phyloP scores from a whole-genome alignment of 2,888 invertebrate species.

The Brachypalpus laphriformis region DNA sequence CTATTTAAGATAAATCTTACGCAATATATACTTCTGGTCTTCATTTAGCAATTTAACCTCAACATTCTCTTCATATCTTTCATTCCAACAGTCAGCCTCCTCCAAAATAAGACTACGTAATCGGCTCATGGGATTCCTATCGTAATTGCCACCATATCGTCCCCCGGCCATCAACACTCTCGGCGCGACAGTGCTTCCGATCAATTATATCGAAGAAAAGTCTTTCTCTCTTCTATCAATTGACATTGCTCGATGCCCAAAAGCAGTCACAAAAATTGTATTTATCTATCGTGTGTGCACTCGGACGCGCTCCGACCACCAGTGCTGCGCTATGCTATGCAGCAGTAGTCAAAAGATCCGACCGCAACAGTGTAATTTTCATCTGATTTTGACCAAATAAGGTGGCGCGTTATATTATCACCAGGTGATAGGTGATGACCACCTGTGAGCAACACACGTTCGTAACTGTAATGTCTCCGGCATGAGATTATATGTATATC shows the following conservation, averaged over 20 bases:
- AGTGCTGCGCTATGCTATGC: not conserved
- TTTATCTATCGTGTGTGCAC: conserved; percentile 19
- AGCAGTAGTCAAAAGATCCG: conserved; percentile 51
- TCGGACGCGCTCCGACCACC: not conserved
- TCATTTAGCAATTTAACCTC: conserved; percentile 24
- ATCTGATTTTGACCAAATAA: conserved; percentile 71
- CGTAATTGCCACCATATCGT: conserved; percentile 54
- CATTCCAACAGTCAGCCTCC: not conserved
- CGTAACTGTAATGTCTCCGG: conserved; percentile 35
- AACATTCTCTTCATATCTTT: not conserved
- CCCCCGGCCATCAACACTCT: conserved; percentile 54
- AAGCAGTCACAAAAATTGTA: conserved; percentile 57
- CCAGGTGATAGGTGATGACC: conserved; percentile 69
- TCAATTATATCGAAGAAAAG: conserved; percentile 52
- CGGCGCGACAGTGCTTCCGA: conserved; percentile 53
- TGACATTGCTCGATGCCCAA: conserved; percentile 67
- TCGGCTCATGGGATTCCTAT: conserved; percentile 44
- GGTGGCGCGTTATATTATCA: conserved; percentile 64
- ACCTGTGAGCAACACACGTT: conserved; percentile 59
- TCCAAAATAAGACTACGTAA: conserved; percentile 36
- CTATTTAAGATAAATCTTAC: not conserved
- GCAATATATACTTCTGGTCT: conserved; percentile 19
- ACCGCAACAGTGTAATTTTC: conserved; percentile 62
- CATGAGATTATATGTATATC: conserved; percentile 41
- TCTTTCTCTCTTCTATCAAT: conserved; percentile 30